Conservation (phyloP, 64 coral and sea anemone species). For the Cladopsammia gracilis region DNA sequence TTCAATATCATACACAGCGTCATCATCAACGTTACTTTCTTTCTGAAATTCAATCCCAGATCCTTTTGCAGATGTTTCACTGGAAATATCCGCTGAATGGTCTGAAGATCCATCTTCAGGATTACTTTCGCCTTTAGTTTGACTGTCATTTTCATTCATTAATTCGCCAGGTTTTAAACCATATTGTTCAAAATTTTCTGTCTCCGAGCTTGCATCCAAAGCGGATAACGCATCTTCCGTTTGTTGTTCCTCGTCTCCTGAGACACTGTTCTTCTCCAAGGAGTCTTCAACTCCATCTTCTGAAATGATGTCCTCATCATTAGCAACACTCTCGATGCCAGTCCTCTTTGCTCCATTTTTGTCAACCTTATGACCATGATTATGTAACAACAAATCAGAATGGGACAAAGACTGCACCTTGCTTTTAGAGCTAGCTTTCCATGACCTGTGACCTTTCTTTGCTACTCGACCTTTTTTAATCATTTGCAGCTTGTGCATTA, state of each 20-base stretch:
- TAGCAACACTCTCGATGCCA: not conserved
- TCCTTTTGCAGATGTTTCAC: not conserved
- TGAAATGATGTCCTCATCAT: not conserved
- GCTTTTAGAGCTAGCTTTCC: not conserved
- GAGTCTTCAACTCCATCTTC: not conserved
- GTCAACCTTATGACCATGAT: not conserved
- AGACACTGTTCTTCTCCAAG: not conserved
- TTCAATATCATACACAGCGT: too few species aligned
- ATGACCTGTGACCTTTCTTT: not conserved
- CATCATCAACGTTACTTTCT: not conserved
- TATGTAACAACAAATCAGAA: not conserved
- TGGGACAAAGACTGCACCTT: not conserved
- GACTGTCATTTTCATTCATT: not conserved
- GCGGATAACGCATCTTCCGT: too few species aligned
- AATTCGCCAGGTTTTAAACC: not conserved
- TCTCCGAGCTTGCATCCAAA: not conserved
- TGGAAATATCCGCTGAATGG: not conserved
- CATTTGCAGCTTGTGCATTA: conserved; percentile 49
- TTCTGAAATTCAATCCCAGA: not conserved
- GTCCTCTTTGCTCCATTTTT: not conserved
- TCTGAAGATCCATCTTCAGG: not conserved
- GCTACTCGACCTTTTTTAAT: conserved; percentile 21
- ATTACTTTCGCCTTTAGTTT: not conserved
- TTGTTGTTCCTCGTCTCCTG: not conserved
- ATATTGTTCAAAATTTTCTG: not conserved